Base-by-base conservation (phyloP, 2,888 invertebrate genomes). In the Diarsia dahlii region DNA sequence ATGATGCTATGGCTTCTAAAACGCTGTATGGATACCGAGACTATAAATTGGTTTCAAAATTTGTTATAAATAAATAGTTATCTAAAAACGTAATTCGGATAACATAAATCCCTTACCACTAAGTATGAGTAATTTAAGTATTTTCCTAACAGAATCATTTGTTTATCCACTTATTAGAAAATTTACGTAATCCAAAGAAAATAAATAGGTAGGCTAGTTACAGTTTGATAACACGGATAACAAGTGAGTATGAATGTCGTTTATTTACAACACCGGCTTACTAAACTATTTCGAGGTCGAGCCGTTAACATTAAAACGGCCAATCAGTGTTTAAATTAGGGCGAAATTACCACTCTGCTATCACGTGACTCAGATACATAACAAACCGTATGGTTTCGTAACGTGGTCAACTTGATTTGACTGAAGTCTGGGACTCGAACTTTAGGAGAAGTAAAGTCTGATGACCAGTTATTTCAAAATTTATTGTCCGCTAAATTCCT, bases 251-350 rank as follows among this genome's bases (percentile, higher is more conserved):
- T 12, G 74, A 80, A 74, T 76, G 65, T 78, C 68, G 66, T 76
- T 67, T 74, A 77, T 77, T 80, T 87, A 80, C 71, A 81, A 87
- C 84, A 87, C 62, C 60, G 45, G 71, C 45, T 86, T 81, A 78
- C 73, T 76, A 79, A 83, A 86, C 72, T 48, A 71, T 67, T 86
- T 75, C 78, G 81, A 85, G 87, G 87, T 75, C 80, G 71, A 48
- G 46, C 62, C 18, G 71, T 78, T 70, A 81, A 79, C 58, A 69
- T 70, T 63, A 67, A 71, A 71, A 78, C 64, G 60, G 56, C 28
- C 65, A 84, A 76, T 83, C 76, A 77, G 67, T 74, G 66, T 74
- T 68, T 50, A 76, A 87, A 86, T 84, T 76, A 73, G 87, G 76
- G 12, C 79, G 46, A 83, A 72, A 67, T 79, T 79, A 69, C 62